These are phyloP conservation scores for Zenarchopterus dispar DNA, from an alignment of 2,797 vertebrate genomes.

Conservation along the genomic window DNA sequence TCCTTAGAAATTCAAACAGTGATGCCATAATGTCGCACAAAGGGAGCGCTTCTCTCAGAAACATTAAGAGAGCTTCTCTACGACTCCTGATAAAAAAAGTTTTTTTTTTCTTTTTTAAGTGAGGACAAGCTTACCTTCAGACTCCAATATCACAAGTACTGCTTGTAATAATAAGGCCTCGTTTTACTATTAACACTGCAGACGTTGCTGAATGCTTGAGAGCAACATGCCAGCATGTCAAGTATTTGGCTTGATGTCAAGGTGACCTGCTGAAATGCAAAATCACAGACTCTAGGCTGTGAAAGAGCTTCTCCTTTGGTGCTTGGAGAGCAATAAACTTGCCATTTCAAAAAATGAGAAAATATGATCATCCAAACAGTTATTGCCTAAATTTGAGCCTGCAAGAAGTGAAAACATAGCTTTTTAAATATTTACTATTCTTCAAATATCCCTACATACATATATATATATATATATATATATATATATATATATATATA, in stretches of 20 bases:
- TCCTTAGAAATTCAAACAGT: conserved; percentile 21
- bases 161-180: conserved; percentile 6
- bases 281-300: not conserved
- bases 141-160: conserved; percentile 11
- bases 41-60: not conserved
- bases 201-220: conserved; percentile 3
- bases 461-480: too few relatives aligned
- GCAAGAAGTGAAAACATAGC: not conserved
- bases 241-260: conserved; percentile 42
- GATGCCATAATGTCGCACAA: conserved; percentile 23
- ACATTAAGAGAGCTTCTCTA: not conserved
- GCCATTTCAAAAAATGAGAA: conserved; percentile 6
- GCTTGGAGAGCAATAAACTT: too few relatives aligned
- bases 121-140: conserved; percentile 10
- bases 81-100: conserved; percentile 25
- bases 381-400: not conserved
- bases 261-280: conserved; percentile 46
- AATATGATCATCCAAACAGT: conserved; percentile 2
- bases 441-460: too few relatives aligned
- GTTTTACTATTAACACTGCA: conserved; percentile 28
- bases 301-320: too few relatives aligned
- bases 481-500: too few relatives aligned
- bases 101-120: not conserved
- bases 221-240: conserved; percentile 43
- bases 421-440: too few relatives aligned